Base-by-base conservation (phyloP, 2,113 vertebrate genomes). In the Arenaria interpres region DNA sequence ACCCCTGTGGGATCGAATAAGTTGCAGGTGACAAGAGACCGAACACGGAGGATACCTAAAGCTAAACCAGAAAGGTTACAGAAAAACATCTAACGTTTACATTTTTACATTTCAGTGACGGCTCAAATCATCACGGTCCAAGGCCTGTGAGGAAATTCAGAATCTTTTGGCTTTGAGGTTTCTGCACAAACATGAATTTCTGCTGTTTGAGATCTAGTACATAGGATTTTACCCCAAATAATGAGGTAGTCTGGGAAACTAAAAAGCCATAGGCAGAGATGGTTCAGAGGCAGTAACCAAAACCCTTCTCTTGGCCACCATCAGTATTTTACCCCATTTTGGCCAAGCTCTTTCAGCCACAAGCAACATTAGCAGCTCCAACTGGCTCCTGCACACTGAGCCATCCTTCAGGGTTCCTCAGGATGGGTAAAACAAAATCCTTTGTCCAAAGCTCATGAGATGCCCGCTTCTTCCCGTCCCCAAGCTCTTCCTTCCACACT, bases 391-490 rank as follows among this genome's bases (percentile, higher is more conserved):
- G 21, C 0, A 0, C 6, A 4, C 13, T 57, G 24, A 85, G 76
- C 48, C 0, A 0, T 21, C 67, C 67, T 39, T 62, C 79, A 86
- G 16, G 35, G 51, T 64, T 86, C 50, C 63, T 91, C n/a, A n/a
- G n/a, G n/a, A n/a, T n/a, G n/a, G n/a, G n/a, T n/a, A n/a, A n/a
- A n/a, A n/a, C 6, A 83, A 88, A 90, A 79, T 50, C 25, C 53
- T 46, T 37, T 17, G 8, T 19, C 33, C 48, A 57, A 73, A 77
- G 33, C 25, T 60, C 43, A 53, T 35, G 63, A 68, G 53, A 46
- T 7, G 10, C 43, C 16, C 18, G 4, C 32, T 59, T 59, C n/a
- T 27, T 41, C 67, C 39, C 1, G 2, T 1, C 0, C 13, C 35
- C 43, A 4, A 8, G 16, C n/a, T 35, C 10, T 67, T 72, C 28